These are phyloP conservation scores for fruit fly (Drosophila melanogaster) DNA, from an alignment of 1,140 invertebrate species.

Conservation along the genomic window DNA sequence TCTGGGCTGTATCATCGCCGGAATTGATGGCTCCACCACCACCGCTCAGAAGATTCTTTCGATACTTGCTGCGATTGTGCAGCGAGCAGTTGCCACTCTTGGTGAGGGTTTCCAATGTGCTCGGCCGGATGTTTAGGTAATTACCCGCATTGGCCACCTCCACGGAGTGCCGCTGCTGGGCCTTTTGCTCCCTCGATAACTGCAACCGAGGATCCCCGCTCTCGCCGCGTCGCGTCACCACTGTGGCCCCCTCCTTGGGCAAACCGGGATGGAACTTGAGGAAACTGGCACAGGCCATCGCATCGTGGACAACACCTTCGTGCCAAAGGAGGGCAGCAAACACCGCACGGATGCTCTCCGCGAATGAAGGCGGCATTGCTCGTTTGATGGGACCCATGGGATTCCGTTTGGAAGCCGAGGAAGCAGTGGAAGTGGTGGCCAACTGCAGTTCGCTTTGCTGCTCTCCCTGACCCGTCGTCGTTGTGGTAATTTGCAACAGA, in stretches of 20 bases:
- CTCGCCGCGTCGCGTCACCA: conserved; percentile 87
- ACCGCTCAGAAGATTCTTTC: conserved; percentile 53
- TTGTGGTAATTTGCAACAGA: conserved; percentile 74
- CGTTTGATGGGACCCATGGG: conserved; percentile 87
- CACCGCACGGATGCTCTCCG: conserved; percentile 95
- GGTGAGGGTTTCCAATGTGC: conserved; percentile 90
- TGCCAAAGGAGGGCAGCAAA: conserved; percentile 99
- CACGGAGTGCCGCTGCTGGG: conserved; percentile 92
- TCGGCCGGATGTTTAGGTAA: conserved; percentile 91
- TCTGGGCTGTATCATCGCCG: conserved; percentile 35
- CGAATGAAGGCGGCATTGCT: conserved; percentile 95
- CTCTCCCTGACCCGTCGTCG: conserved; percentile 52
- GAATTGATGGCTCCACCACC: conserved; percentile 8
- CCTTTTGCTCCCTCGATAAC: conserved; percentile 86
- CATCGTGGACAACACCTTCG: conserved; percentile 97
- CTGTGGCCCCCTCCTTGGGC: conserved; percentile 91
- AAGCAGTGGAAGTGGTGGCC: conserved; percentile 44
- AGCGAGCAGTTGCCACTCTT: conserved; percentile 87
- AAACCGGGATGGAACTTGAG: conserved; percentile 97
- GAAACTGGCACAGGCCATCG: conserved; percentile 98
- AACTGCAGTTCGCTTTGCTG: conserved; percentile 67
- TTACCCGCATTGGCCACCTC: conserved; percentile 92
- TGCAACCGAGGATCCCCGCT: conserved; percentile 69
- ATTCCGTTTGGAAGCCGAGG: conserved; percentile 31
- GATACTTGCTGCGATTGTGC: conserved; percentile 80